Evolutionary conservation across 2,888 invertebrate genomes (phyloP), one percentile per base, ranked within the genome.

Genomic region (Parasteatoda lunata): DNA sequence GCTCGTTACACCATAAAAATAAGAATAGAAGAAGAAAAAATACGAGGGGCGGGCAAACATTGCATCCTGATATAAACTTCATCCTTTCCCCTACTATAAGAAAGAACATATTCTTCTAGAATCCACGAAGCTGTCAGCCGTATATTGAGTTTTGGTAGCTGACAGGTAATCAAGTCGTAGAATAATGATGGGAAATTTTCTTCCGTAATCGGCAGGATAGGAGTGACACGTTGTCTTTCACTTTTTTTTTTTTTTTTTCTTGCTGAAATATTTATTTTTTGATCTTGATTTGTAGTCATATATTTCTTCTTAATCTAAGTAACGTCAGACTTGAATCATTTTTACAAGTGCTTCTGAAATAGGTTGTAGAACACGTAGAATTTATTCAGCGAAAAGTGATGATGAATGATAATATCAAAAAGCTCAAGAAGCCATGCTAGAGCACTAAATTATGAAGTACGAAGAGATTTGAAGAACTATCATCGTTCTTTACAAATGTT

Each of bases 121-220:
- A 69, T 30, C 69, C 30, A 30, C 30, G 15, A 11, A 11, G 59
- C 59, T 70, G 83, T 84, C 83, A 84, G 70, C 77, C 79, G 75
- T 75, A 73, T 84, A 84, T 84, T 78, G 79, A 73, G 72, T 84
- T 84, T 81, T 73, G 68, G 73, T 11, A 47, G 73, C 54, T 84
- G 78, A 78, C 79, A 78, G 84, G 73, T 84, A 84, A 84, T 79
- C 75, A 79, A 69, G 78, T 54, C 75, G 30, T 70, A 73, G 84
- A 84, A 84, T 84, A 79, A 84, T 84, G 84, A 84, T 79, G 79
- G 84, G 84, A 84, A 84, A 75, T 84, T 78, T 77, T 81, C 75
- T n/a, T 77, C 52, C 51, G 72, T 84, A 84, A 84, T 84, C 83
- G 77, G 45, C 64, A 9, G 70, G 51, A 51, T 51, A 70, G 51